phyloP scores from a whole-genome alignment of 2,113 vertebrate species.

The Chaetodon trifascialis region DNA sequence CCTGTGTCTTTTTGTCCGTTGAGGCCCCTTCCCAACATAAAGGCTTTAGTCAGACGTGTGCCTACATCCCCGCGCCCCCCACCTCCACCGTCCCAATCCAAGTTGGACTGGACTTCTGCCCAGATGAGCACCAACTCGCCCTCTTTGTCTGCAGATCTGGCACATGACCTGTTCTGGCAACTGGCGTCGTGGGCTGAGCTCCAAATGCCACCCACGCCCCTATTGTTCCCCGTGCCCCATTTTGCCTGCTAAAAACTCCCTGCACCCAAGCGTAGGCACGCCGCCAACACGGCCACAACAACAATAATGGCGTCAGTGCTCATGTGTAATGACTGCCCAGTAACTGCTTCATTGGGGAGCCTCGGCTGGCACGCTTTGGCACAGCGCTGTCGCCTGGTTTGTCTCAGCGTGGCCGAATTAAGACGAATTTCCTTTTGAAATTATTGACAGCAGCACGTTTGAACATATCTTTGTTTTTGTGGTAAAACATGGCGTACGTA shows the following conservation, averaged over 20 bases:
- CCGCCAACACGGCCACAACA: slow-evolving; percentile 57
- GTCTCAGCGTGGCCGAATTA: slow-evolving; percentile 1
- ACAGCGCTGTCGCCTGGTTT: slow-evolving; percentile 6
- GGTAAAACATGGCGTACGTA: neutral
- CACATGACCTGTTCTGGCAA: slow-evolving; percentile 69
- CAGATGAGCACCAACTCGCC: slow-evolving; percentile 62
- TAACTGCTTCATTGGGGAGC: slow-evolving; percentile 5
- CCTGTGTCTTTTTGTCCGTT: slow-evolving; percentile 77
- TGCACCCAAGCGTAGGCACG: slow-evolving; percentile 41
- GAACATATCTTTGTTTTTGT: neutral
- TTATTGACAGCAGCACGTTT: neutral
- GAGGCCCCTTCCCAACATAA: slow-evolving; percentile 67
- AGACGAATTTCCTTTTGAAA: slow-evolving; percentile 5
- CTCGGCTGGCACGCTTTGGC: slow-evolving; percentile 15
- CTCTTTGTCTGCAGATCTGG: slow-evolving; percentile 73
- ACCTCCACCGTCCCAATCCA: slow-evolving; percentile 37
- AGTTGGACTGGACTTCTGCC: slow-evolving; percentile 67
- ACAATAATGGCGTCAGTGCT: slow-evolving; percentile 47
- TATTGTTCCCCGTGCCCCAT: slow-evolving; percentile 62
- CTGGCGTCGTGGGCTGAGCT: slow-evolving; percentile 46
- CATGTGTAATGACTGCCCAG: slow-evolving; percentile 8
- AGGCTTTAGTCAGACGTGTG: slow-evolving; percentile 76
- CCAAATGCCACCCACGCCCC: slow-evolving; percentile 63
- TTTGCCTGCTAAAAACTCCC: slow-evolving; percentile 47
- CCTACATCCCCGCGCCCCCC: slow-evolving; percentile 63